Conservation (phyloP, 2,888 invertebrate species). For the Phyllotreta striolata region DNA sequence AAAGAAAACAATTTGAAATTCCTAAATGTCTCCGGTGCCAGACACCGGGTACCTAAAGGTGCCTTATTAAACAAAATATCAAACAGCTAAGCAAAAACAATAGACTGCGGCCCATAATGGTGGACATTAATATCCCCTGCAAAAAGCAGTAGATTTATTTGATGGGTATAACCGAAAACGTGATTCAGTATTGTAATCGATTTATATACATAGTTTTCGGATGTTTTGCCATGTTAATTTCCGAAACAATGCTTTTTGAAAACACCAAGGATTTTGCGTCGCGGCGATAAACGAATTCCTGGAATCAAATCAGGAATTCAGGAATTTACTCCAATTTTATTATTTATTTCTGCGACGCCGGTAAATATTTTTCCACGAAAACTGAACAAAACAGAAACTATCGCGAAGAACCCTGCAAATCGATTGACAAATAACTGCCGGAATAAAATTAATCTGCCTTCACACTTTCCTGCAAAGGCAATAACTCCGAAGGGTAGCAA, state of each 20-base stretch:
- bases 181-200: conserved; percentile 48
- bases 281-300: conserved; percentile 37
- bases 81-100: conserved; percentile 18
- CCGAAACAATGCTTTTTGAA: conserved; percentile 24
- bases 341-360: too few species aligned
- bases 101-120: conserved; percentile 20
- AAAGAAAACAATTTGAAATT: conserved; percentile 4
- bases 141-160: conserved; percentile 41
- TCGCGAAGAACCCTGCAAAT: not conserved
- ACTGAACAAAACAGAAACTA: not conserved
- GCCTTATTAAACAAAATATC: conserved; percentile 21
- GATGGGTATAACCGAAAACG: conserved; percentile 41
- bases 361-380: too few species aligned
- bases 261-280: conserved; percentile 26
- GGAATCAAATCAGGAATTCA: conserved; percentile 24
- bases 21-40: not conserved
- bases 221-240: conserved; percentile 41
- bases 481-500: conserved; percentile 8
- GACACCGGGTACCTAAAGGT: conserved; percentile 9
- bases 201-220: conserved; percentile 45
- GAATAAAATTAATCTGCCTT: conserved; percentile 14
- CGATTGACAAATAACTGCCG: conserved; percentile 4
- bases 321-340: too few species aligned
- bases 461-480: conserved; percentile 13
- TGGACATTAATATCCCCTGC: conserved; percentile 33